These are phyloP conservation scores for Erebia ligea DNA, from an alignment of 2,888 invertebrate genomes.

Conservation along the genomic window DNA sequence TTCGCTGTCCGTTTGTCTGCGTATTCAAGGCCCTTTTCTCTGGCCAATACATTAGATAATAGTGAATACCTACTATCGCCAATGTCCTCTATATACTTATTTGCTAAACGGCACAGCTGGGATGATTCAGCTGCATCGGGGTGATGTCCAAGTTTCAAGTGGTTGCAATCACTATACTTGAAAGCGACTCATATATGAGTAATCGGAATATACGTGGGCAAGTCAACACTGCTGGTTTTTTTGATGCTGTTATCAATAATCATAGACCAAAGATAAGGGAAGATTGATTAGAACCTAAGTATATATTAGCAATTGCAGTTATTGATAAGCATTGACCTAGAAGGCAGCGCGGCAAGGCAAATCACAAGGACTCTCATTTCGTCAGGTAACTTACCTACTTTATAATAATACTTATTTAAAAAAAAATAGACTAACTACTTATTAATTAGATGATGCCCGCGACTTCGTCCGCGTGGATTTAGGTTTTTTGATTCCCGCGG, in stretches of 20 bases:
- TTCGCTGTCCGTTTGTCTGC: too few species aligned
- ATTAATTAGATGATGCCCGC: too few species aligned
- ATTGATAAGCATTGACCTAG: background rate
- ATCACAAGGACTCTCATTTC: background rate
- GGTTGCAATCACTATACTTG: constrained; percentile 1
- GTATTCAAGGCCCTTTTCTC: too few species aligned
- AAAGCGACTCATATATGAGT: constrained; percentile 1
- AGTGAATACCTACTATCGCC: too few species aligned
- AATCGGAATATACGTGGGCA: constrained; percentile 57
- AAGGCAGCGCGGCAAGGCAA: background rate
- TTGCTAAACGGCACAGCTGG: background rate
- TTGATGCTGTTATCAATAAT: constrained; percentile 49
- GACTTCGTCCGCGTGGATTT: too few species aligned
- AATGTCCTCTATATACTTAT: too few species aligned
- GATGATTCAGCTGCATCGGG: background rate
- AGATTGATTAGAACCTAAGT: constrained; percentile 37
- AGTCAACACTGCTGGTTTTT: constrained; percentile 50
- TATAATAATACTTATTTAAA: background rate
- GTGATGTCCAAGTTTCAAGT: constrained; percentile 18
- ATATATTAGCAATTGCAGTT: constrained; percentile 31
- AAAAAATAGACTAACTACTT: too few species aligned
- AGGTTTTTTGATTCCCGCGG: too few species aligned
- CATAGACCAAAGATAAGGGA: constrained; percentile 46
- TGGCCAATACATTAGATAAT: too few species aligned
- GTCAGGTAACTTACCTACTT: constrained; percentile 11